Evolutionary conservation across 2,113 vertebrate genomes (phyloP), one percentile per base, ranked within the genome.

Genomic region (Petrocephalus zakoni): DNA sequence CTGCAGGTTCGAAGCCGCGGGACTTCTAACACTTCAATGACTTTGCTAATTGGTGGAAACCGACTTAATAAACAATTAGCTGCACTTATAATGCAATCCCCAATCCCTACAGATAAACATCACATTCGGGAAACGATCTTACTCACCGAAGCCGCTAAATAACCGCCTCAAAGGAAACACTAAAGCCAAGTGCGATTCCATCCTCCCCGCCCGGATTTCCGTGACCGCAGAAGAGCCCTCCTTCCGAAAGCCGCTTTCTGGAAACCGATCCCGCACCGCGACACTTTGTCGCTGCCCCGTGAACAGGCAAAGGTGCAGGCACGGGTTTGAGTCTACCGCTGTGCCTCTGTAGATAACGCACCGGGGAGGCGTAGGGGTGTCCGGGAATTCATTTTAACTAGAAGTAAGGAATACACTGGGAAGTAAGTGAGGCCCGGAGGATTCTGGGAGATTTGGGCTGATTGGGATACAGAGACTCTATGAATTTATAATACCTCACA

Each of bases 401-500:
- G 89, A 92, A 92, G 90, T 91, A 90, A 93, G 91, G 89, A 93
- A 93, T 92, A 91, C 89, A 91, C 89, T 87, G 92, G 90, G 90
- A 91, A 61, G 92, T 92, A 92, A 93, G 91, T 93, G 91, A 88
- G 90, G 92, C 90, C 88, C 90, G 91, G 93, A 92, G 92, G 92
- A 94, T 93, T 93, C 90, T 87, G 88, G 89, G 90, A 92, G 90
- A 94, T 90, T 85, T 90, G 87, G 90, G 90, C 91, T 93, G 90
- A 93, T 94, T 93, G 93, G 89, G 90, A 89, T 92, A 90, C 87
- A 90, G 10, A 51, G 90, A 92, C 88, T 90, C 89, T 75, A 92
- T 94, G 91, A 94, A 95, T 94, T 92, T 92, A 91, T 93, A 93
- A 94, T 92, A 89, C 84, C 88, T 89, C 90, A 92, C 15, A 55